These are phyloP conservation scores for Pantherophis vulpinus DNA, from an alignment of 2,797 vertebrate species.

Conservation along the genomic window DNA sequence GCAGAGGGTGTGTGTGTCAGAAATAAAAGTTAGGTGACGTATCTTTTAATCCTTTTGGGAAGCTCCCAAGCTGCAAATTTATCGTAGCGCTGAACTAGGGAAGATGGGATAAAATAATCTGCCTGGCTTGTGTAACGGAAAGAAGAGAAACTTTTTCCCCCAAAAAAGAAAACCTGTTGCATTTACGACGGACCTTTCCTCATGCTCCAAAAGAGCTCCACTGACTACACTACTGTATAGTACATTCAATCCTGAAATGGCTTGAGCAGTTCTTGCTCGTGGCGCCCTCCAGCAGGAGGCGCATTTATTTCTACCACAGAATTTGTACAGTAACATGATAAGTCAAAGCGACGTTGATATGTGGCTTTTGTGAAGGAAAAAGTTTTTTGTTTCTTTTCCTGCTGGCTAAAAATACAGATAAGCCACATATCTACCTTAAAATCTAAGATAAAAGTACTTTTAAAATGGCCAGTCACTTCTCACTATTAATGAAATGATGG, in stretches of 20 bases:
- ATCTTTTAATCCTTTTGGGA: background rate
- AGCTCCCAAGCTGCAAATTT: background rate
- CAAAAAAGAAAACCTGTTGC: background rate
- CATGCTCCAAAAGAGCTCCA: background rate
- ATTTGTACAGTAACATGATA: background rate
- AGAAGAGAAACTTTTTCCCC: background rate
- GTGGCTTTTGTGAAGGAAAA: background rate
- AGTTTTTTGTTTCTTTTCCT: background rate
- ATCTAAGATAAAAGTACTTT: background rate
- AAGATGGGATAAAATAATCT: background rate
- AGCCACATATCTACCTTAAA: background rate
- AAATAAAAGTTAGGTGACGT: background rate
- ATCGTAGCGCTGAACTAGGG: background rate
- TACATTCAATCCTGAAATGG: background rate
- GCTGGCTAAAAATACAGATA: no score
- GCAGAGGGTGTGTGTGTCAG: background rate
- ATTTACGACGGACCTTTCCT: background rate
- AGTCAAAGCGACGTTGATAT: background rate
- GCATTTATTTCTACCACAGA: background rate
- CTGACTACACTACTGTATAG: background rate
- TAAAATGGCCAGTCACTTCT: background rate
- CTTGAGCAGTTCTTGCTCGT: background rate
- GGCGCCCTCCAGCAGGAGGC: conserved; percentile 14
- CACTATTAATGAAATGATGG: background rate
- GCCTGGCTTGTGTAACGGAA: background rate